Evolutionary conservation across 2,797 vertebrate species (phyloP), one percentile per base, ranked within the genome.

Genomic region (Euthynnus affinis): DNA sequence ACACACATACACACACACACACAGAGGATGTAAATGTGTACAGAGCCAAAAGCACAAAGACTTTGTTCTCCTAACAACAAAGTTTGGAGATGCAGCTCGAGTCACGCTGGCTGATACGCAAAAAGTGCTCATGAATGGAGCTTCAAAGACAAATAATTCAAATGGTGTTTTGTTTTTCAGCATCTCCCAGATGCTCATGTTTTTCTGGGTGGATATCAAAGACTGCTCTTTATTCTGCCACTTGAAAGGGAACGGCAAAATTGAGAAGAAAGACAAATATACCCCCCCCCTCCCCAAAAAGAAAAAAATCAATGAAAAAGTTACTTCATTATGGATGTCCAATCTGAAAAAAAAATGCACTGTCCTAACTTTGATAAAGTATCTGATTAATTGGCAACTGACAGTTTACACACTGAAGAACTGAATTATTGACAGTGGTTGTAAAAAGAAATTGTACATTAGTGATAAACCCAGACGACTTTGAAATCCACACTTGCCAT

Each of bases 151-250:
- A 73, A 72, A 61, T 81, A 80, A 92, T 91, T 93, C 84, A 90
- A 91, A 89, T 83, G 69, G 59, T 66, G 79, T 87, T 93, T 91
- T 90, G 89, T 92, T 91, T 85, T 77, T 76, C 82, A 59, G 65
- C 71, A 83, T 92, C 87, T 91, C 88, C 81, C 88, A 89, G 81
- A 93, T 90, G 89, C 84, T 93, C 85, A 62, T 90, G 90, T 89
- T 93, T 90, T 90, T 91, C 83, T 91, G 90, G 88, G 80, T 73
- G 64, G 73, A 90, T 91, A 92, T 93, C 91, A 94, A 94, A 94
- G 80, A 82, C 29, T 51, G 51, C 17, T 76, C 86, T 92, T 89
- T 89, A 86, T 76, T 90, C 74, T 81, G 66, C 53, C 76, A 87
- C 91, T 90, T 92, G 78, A 93, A 94, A 92, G 86, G 77, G 78